These are phyloP conservation scores for Diplolepis rosae DNA, from an alignment of 2,888 invertebrate genomes.

Conservation along the genomic window DNA sequence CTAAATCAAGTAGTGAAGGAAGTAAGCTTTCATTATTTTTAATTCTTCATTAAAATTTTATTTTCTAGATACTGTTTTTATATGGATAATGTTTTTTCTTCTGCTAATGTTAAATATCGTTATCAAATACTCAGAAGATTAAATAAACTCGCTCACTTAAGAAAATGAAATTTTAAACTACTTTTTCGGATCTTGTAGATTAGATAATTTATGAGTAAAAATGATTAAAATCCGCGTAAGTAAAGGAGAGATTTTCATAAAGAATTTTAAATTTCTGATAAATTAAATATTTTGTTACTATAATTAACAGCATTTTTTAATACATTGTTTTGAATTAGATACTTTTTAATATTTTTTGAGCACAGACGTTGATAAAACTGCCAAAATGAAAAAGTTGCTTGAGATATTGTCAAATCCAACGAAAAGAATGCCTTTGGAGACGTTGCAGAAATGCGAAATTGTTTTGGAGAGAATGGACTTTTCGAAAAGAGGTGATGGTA, in stretches of 20 bases:
- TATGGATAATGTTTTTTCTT: not conserved
- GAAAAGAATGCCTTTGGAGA: slow-evolving; percentile 91
- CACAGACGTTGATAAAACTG: slow-evolving; percentile 81
- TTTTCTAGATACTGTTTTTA: not conserved
- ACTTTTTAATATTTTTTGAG: not conserved
- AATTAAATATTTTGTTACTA: too few species aligned
- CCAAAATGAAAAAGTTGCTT: slow-evolving; percentile 95
- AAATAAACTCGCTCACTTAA: too few species aligned
- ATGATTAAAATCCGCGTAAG: too few species aligned
- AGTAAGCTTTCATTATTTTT: slow-evolving; percentile 55
- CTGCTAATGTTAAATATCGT: too few species aligned
- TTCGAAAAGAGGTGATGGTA: slow-evolving; percentile 79
- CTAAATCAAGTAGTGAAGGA: slow-evolving; percentile 84
- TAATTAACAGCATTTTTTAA: too few species aligned
- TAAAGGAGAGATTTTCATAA: too few species aligned
- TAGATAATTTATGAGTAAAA: too few species aligned
- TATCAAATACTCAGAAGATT: too few species aligned
- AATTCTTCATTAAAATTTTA: not conserved
- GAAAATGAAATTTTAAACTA: too few species aligned
- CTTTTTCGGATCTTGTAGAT: too few species aligned
- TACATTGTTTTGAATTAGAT: too few species aligned
- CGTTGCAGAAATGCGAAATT: slow-evolving; percentile 93
- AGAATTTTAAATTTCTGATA: too few species aligned
- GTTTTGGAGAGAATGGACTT: slow-evolving; percentile 92
- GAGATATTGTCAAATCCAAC: slow-evolving; percentile 92